Evolutionary conservation across 2,797 vertebrate species (phyloP).

Genomic region (Rhodeus uyekii): DNA sequence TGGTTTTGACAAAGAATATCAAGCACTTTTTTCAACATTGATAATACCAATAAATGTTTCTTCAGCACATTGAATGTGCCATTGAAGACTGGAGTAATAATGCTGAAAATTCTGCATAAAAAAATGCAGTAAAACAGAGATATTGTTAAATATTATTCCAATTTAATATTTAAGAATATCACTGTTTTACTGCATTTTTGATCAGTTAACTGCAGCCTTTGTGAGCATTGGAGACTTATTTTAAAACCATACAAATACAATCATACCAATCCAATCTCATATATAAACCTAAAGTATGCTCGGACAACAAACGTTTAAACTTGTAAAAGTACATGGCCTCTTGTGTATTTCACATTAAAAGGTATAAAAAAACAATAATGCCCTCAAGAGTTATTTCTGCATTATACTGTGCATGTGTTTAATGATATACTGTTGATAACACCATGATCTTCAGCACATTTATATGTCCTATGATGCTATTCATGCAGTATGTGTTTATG

Average conservation of each 20-base stretch:
- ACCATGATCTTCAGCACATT: background rate
- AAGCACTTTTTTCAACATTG: no score
- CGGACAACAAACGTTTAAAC: no score
- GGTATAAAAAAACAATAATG: background rate
- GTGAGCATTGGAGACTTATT: background rate
- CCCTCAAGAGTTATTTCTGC: background rate
- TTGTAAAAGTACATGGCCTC: no score
- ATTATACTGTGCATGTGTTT: slow-evolving; percentile 13
- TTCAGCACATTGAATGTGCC: no score
- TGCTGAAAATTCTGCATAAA: no score
- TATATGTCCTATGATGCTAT: slow-evolving; percentile 31
- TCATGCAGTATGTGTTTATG: slow-evolving; percentile 22
- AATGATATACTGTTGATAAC: slow-evolving; percentile 17
- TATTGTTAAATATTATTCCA: background rate
- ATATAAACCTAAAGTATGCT: background rate
- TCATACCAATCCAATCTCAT: no score
- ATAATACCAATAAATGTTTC: no score
- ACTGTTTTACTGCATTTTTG: background rate
- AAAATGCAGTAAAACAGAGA: background rate
- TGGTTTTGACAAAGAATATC: no score
- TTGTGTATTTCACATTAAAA: background rate
- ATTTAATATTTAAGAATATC: background rate
- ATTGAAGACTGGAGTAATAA: no score
- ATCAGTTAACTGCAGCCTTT: background rate
- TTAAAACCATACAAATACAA: background rate